Evolutionary conservation across 2,888 invertebrate genomes (phyloP), one percentile per base, ranked within the genome.

Genomic region (Caenorhabditis macrosperma): DNA sequence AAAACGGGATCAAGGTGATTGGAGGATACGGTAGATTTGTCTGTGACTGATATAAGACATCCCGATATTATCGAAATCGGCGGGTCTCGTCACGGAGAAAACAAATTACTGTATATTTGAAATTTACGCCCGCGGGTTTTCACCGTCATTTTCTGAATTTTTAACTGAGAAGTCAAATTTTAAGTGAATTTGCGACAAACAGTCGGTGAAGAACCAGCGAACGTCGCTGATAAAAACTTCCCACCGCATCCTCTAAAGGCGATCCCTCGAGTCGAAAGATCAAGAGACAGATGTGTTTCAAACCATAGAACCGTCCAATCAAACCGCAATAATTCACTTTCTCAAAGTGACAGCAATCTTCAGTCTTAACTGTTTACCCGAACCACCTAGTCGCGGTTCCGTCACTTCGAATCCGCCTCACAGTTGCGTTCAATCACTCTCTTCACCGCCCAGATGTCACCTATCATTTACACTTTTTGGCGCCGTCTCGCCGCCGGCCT

Each of bases 361-460:
- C 54, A 71, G 61, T 71, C 69, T 71, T 71, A 7, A 1, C 7
- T 55, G 15, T 33, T 55, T 60, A n/a, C 46, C 52, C 61, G 60
- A 35, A 54, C 61, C 46, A 55, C 30, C 60, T 46, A 33, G 44
- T 57, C 57, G 24, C n/a, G 48, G 4, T 46, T 6, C 48, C 35
- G 57, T 59, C 57, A 59, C 38, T 59, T 61, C 28, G 41, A 3
- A 33, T 57, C 17, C 17, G 38, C 50, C 15, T 33, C 48, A 24
- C 48, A 24, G 17, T 24, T 48, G 28, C 52, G 69, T 69, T 69
- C 69, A 46, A 28, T 59, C 52, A 15, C 4, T 52, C 52, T 52
- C 60, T 60, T 60, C 50, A 69, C 15, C 57, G 46, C 22, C 57
- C 74, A 75, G 66, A 66, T 72, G 71, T 63, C 71, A 60, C 60